These are phyloP conservation scores for Drosophila mercatorum DNA, from an alignment of 2,888 invertebrate species.

Conservation along the genomic window DNA sequence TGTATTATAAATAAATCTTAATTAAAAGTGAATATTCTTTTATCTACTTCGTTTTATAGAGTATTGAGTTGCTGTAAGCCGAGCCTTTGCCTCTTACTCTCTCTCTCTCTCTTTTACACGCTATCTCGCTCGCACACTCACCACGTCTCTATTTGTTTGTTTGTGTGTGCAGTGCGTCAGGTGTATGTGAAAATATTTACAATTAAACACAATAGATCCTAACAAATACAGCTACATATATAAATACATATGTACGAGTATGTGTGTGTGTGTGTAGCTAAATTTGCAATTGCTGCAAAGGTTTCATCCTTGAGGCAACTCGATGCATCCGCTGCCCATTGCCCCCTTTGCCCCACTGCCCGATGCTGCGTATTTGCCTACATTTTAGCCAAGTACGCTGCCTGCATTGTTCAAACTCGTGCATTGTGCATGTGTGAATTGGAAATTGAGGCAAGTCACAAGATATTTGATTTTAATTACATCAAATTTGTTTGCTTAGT, in stretches of 20 bases:
- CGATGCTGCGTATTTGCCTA: conserved; percentile 38
- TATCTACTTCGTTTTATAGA: not conserved
- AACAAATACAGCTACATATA: conserved; percentile 8
- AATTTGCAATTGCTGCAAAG: conserved; percentile 19
- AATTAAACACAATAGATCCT: conserved; percentile 68
- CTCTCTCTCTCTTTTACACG: not conserved
- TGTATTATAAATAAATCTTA: not conserved
- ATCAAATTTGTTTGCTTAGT: conserved; percentile 33
- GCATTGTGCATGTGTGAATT: conserved; percentile 26
- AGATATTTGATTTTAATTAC: conserved; percentile 72
- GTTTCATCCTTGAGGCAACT: conserved; percentile 14
- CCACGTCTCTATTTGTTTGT: conserved; percentile 17
- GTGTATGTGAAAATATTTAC: conserved; percentile 77
- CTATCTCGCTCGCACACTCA: not conserved
- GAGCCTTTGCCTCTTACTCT: conserved; percentile 13
- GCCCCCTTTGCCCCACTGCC: not conserved
- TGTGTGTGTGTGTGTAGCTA: not conserved
- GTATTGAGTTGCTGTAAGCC: conserved; percentile 56
- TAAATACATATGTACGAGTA: too few relatives aligned
- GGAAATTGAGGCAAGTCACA: conserved; percentile 35
- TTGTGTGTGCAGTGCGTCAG: conserved; percentile 56
- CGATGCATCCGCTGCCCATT: not conserved
- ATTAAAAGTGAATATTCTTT: not conserved
- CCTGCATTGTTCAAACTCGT: conserved; percentile 14
- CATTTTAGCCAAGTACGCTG: conserved; percentile 16